phyloP scores from a whole-genome alignment of 2,888 invertebrate species.

The Bursaphelenchus okinawaensis region DNA sequence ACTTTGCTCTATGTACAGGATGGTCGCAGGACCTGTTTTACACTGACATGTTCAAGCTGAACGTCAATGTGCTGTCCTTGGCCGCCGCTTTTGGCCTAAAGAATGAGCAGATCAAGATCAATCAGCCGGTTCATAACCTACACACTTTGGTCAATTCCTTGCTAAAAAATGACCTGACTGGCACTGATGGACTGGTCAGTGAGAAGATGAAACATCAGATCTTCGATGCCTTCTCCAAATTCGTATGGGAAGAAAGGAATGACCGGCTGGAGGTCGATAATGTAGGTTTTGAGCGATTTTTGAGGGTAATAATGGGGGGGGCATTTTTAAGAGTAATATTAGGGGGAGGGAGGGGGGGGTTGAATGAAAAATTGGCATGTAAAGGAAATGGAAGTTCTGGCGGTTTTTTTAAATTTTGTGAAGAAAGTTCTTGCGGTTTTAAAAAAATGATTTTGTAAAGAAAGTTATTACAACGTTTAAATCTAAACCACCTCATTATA shows the following conservation, averaged over 20 bases:
- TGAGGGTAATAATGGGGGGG: too few species aligned
- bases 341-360: too few species aligned
- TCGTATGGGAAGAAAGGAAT: constrained; percentile 5
- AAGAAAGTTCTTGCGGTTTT: too few species aligned
- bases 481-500: too few species aligned
- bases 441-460: too few species aligned
- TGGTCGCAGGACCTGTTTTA: constrained; percentile 20
- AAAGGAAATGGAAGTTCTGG: too few species aligned
- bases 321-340: too few species aligned
- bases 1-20: constrained; percentile 3
- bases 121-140: constrained; percentile 10
- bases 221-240: constrained; percentile 1
- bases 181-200: constrained; percentile 4
- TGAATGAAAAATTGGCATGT: too few species aligned
- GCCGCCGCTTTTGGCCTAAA: constrained; percentile 14
- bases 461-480: too few species aligned
- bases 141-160: background rate
- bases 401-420: too few species aligned
- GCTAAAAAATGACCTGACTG: constrained; percentile 1
- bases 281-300: background rate
- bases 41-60: constrained; percentile 17
- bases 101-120: background rate
- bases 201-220: constrained; percentile 13
- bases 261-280: constrained; percentile 7
- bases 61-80: constrained; percentile 10